phyloP scores from a whole-genome alignment of 2,113 vertebrate genomes.

The Glaucidium brasilianum region DNA sequence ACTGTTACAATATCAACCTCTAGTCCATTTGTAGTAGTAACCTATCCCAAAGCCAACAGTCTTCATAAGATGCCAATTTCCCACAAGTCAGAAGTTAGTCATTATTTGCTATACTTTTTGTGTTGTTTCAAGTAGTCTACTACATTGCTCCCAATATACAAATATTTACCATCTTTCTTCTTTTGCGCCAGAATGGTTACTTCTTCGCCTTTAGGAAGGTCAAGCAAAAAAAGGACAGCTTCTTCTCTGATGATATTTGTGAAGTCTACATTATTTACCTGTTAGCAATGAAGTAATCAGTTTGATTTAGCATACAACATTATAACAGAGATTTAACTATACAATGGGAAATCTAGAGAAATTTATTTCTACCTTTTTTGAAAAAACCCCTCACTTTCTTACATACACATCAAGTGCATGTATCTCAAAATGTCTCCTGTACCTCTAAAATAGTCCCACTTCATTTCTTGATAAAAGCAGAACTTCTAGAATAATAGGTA shows the following conservation, averaged over 20 bases:
- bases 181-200: constrained; percentile 97
- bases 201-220: constrained; percentile 95
- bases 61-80: background rate
- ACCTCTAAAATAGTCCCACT: background rate
- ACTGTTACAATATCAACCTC: background rate
- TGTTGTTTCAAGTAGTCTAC: background rate
- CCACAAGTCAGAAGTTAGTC: background rate
- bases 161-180: constrained; percentile 92
- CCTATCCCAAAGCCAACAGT: background rate
- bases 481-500: background rate
- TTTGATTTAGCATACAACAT: background rate
- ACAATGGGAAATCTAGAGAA: background rate
- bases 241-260: constrained; percentile 98
- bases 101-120: background rate
- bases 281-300: background rate
- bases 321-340: background rate
- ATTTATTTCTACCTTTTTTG: background rate
- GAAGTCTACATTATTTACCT: constrained; percentile 99
- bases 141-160: background rate
- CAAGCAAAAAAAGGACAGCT: constrained; percentile 94
- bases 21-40: background rate
- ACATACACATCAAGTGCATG: background rate
- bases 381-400: background rate
- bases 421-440: background rate
- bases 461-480: background rate